phyloP scores from a whole-genome alignment of 2,113 vertebrate genomes.

The Sakesphorus luctuosus region DNA sequence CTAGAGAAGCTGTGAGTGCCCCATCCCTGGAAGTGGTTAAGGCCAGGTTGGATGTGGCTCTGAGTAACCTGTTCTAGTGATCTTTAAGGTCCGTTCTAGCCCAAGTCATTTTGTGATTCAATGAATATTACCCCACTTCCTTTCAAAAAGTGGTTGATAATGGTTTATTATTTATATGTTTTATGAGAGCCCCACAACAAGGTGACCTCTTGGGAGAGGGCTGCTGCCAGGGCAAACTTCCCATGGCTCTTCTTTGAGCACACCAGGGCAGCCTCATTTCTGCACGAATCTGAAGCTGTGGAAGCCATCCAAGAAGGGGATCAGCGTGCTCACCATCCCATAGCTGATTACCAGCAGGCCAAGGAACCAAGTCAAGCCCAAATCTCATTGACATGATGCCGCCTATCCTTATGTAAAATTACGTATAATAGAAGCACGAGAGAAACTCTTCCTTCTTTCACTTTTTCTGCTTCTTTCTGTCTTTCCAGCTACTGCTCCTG shows the following conservation, averaged over 20 bases:
- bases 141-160: background rate
- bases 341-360: background rate
- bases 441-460: background rate
- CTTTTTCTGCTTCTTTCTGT: background rate
- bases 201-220: accelerated
- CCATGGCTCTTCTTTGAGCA: background rate
- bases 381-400: background rate
- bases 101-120: background rate
- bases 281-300: background rate
- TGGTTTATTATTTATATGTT: background rate
- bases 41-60: background rate
- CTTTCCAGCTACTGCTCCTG: background rate
- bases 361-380: background rate
- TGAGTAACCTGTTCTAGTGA: background rate
- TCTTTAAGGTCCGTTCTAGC: background rate
- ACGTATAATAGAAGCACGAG: background rate
- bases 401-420: background rate
- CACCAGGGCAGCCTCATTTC: too few relatives aligned
- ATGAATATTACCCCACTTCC: background rate
- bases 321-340: accelerated
- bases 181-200: background rate
- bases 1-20: background rate
- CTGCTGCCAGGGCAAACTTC: background rate
- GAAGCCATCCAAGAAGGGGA: background rate
- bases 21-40: background rate